Conservation (phyloP, 2,113 vertebrate genomes). For the Riparia riparia region DNA sequence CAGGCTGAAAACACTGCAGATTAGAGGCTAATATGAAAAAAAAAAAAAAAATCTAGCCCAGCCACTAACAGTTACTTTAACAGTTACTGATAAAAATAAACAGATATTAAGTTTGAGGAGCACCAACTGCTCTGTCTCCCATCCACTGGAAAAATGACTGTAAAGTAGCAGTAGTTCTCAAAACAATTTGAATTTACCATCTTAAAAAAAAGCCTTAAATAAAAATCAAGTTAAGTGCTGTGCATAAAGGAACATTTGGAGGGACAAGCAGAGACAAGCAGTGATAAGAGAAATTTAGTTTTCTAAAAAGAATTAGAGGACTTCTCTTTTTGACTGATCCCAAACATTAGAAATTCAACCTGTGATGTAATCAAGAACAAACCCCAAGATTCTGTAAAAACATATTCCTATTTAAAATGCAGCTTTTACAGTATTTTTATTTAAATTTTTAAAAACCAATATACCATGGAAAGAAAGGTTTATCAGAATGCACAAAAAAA, state of each 20-base stretch:
- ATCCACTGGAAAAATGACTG: neutral
- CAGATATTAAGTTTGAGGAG: neutral
- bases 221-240: neutral
- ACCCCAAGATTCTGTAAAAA: neutral
- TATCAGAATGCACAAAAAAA: neutral
- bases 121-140: neutral
- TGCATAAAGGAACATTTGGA: neutral
- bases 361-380: neutral
- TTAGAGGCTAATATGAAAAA: neutral
- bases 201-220: neutral
- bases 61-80: neutral
- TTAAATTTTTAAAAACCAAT: neutral
- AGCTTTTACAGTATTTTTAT: neutral
- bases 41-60: neutral
- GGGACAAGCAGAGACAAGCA: neutral
- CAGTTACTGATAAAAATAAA: neutral
- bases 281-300: neutral
- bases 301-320: neutral
- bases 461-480: neutral
- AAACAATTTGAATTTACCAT: neutral
- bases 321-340: neutral
- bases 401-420: neutral
- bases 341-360: neutral
- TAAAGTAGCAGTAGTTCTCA: neutral
- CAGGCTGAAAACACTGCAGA: neutral